Base-by-base conservation (phyloP, 2,888 invertebrate species). In the Galerucella calmariensis region DNA sequence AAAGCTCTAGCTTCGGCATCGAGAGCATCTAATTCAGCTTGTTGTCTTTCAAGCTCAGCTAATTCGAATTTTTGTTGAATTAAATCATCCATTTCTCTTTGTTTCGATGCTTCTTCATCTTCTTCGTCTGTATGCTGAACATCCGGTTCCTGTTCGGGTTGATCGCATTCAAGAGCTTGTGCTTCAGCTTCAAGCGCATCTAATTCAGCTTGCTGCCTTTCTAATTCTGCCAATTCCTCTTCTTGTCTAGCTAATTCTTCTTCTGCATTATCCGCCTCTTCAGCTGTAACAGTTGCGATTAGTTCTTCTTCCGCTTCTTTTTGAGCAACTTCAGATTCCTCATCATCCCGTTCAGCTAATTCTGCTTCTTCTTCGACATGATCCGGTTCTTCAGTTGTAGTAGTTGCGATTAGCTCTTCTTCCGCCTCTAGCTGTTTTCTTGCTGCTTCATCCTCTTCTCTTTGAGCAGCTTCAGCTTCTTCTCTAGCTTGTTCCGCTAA, bases 401-500 rank as follows among this genome's bases (percentile, higher is more conserved):
- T 35, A 35, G 35, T 35, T 35, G 35, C 35, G 6, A 6, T 35
- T 35, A 35, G 6, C 5, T 35, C 35, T 6, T 35, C 84, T 27
- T 83, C 85, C 41, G 81, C 73, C 73, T 86, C 86, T 27, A 83
- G 84, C 79, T 87, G 85, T 74, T 82, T 81, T 73, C 82, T 82
- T 20, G 82, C 84, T 12, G 77, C 61, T 56, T 79, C 79, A 24
- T 91, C 90, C 1, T 90, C 92, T 58, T 72, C 74, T 61, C 75
- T 83, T 75, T 91, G 91, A 48, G 90, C 90, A 75, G 91, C 85
- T 81, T 89, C 89, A 1, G 90, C 91, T 82, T 89, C 90, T 87
- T 91, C 92, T 14, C 86, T 90, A 85, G 92, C 92, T 41, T 89
- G 78, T 79, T 92, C 92, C 0, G 91, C 91, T 80, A 92, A 85